Base-by-base conservation (phyloP, 2,888 invertebrate genomes). In the Drosophila neotestacea region DNA sequence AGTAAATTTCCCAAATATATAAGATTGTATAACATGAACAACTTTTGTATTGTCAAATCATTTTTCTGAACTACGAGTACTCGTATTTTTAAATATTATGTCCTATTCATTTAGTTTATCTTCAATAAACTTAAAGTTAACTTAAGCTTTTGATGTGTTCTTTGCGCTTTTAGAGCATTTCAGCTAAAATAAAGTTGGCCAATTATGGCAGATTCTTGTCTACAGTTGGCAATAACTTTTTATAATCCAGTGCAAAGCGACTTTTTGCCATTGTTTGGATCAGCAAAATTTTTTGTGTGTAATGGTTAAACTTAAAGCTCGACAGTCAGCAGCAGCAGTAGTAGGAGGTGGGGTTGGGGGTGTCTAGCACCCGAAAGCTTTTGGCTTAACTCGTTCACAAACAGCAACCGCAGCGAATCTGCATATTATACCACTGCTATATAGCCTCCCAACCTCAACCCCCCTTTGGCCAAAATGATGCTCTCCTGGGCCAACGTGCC, bases 381-480 rank as follows among this genome's bases (percentile, higher is more conserved):
- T 72, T 47, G 65, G 62, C 63, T 73, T 62, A 80, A 78, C 71
- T 69, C 76, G 39, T 59, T 63, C 58, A 52, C 62, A 70, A 71
- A 64, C 60, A 65, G 47, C 69, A 67, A 64, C 69, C 81, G 65
- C 70, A 75, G 73, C 72, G 79, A 81, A 85, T 85, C 70, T 83
- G 84, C 79, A 85, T 85, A 70, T 75, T 73, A 67, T 79, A 65
- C 66, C 5, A 52, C 3, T 22, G 41, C 28, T 54, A 63, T 39
- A 38, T 50, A 16, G 32, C 48, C 55, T 46, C 11, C 47, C 42
- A n/a, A 6, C 28, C 51, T 10, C 30, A 38, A 36, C 28, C 7
- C 16, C 4, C 47, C 22, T 11, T n/a, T 16, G n/a, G 30, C 28
- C 46, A 42, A 34, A 47, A 28, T 9, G 13, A 36, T 28, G 11